Base-by-base conservation (phyloP, 2,113 vertebrate genomes). In the Nymphicus hollandicus region DNA sequence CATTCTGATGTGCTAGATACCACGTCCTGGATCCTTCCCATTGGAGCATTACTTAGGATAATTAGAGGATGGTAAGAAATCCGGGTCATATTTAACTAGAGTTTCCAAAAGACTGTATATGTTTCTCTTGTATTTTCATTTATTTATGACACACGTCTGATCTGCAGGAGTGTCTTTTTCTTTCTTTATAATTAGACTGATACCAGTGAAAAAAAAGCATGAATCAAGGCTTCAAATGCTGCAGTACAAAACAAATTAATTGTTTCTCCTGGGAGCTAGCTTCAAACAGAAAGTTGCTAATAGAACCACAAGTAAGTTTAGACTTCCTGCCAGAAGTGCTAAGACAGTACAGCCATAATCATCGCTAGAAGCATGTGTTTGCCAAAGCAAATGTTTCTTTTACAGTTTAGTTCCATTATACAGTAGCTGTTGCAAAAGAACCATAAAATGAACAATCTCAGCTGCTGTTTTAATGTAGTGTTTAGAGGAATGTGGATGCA, bases 1-100 rank as follows among this genome's bases (percentile, higher is more conserved):
- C 97, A 98, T 86, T 90, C 83, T 86, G 98, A 97, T 91, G 90
- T 98, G 93, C 92, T 93, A 31, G 98, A 98, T 97, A 83, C 98
- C 74, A 97, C 97, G 11, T 95, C 96, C 4, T 98, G 98, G 98
- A 91, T 93, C 79, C 98, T 98, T 96, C 97, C 97, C 9, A 60
- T 92, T 93, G 98, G 98, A 90, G 92, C 97, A 24, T 91, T 98
- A 37, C 95, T 98, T 85, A 98, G 94, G 93, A 97, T 98, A 95
- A 97, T 98, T 96, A 98, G 98, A 96, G 98, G 98, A 97, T 98
- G 98, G 98, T 98, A 98, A 98, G 98, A 93, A 90, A 95, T 69
- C 33, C 43, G 64, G 88, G 71, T 91, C 72, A 82, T 88, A 80
- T 94, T 91, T 91, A 87, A 86, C 61, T n/a, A 70, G 29, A 47